Base-by-base conservation (phyloP, 2,888 invertebrate genomes). In the Teinopalpus imperialis region DNA sequence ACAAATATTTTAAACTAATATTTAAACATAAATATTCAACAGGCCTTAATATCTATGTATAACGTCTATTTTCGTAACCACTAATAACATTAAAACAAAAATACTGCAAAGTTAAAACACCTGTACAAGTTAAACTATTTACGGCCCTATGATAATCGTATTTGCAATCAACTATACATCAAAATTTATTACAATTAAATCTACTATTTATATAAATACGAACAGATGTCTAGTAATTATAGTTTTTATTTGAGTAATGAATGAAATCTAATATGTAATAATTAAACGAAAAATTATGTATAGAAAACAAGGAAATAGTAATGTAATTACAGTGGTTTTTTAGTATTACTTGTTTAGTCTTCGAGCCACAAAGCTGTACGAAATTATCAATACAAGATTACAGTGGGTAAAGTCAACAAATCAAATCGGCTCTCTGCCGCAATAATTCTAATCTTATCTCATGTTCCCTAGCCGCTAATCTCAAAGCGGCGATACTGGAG, bases 391-490 rank as follows among this genome's bases (percentile, higher is more conserved):
- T 16, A 24, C n/a, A 7, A 21, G n/a, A 26, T 34, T 30, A 35
- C 34, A 10, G 34, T 39, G 49, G 44, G 41, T 47, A 23, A 30
- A 39, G 54, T 77, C 59, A 83, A 68, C 86, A 88, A 52, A 88
- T 87, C 53, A 87, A 61, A 61, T 87, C 85, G 16, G 87, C 81
- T 69, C 94, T 93, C 65, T 95, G 95, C 37, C 96, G 90, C 54
- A 96, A 78, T 87, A 64, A 43, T 76, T 96, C 96, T 60, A 97
- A 86, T 72, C 95, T 92, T 31, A 96, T 81, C 75, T 97, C 97
- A 76, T 97, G 97, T 69, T 97, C 97, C 21, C 97, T 89, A 0
- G 97, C 97, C 61, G 97, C 97, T 36, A 96, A 81, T 57, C 97
- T 89, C 46, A 97, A 85, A 0, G 95, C 94, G 0, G 96, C 96